Evolutionary conservation across 2,797 vertebrate species (phyloP), one percentile per base, ranked within the genome.

Genomic region (Cynodonichthys magdalenae): DNA sequence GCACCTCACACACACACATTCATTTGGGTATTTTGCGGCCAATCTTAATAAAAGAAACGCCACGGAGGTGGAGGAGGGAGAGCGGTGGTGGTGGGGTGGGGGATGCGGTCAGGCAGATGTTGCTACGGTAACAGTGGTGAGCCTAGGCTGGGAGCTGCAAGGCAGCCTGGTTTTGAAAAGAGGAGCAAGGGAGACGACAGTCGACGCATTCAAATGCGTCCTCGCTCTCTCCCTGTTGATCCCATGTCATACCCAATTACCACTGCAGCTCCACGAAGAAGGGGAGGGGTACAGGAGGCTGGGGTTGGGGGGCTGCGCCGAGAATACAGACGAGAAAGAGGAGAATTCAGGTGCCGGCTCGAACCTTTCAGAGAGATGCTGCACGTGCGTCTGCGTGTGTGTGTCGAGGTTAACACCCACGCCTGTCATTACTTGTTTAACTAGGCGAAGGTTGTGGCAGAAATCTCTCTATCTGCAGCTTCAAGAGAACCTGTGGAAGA

Each of bases 241-340:
- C 92, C 80, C 28, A 41, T 91, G 90, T 91, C 91, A 90, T 86
- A 91, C 84, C 82, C 89, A 91, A 92, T 93, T 93, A 92, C 87
- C 79, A 83, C 74, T 74, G 77, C 68, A 59, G 77, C 66, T 53
- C 50, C 63, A 65, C 74, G 63, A 66, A 47, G 66, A 52, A n/a
- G 51, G 52, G 65, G 6, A 11, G 44, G 52, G 59, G 5, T 34
- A 57, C 44, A 9, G 61, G 55, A 20, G 61, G 46, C 49, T 29
- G 54, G 36, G 50, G 20, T 36, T n/a, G n/a, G 31, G 66, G 70
- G 59, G 71, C 2, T 65, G 69, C 27, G 59, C 46, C 17, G 58
- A 65, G 84, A 77, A 79, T 77, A 63, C 59, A 75, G 67, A 75
- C 31, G 60, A 73, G 52, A 58, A 63, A 75, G 53, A 44, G 45